These are phyloP conservation scores for Xestia ashworthii DNA, from an alignment of 2,888 invertebrate species.

Conservation along the genomic window DNA sequence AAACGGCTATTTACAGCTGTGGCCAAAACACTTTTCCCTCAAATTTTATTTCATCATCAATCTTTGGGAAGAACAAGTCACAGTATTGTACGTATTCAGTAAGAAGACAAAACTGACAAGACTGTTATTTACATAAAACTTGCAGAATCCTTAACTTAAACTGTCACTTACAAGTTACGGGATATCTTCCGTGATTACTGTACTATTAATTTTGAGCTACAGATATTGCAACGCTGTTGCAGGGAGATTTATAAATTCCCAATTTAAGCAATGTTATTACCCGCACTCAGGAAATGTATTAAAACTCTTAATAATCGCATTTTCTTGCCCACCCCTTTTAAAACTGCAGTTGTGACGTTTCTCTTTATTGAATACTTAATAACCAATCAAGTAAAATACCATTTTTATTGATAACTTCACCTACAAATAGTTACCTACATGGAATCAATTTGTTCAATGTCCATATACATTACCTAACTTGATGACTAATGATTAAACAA, in stretches of 20 bases:
- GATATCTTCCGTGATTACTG: too few relatives aligned
- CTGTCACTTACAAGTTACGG: too few relatives aligned
- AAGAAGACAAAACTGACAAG: neutral
- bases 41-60: neutral
- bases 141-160: neutral
- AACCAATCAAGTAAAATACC: slow-evolving; percentile 23
- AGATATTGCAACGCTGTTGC: too few relatives aligned
- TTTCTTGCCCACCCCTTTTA: neutral
- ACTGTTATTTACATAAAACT: too few relatives aligned
- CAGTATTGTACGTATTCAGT: neutral
- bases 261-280: neutral
- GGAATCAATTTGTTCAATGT: slow-evolving; percentile 36
- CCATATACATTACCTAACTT: neutral
- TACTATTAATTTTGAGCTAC: too few relatives aligned
- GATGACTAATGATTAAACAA: neutral
- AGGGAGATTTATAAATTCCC: neutral
- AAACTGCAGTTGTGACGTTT: neutral
- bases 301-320: neutral
- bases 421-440: slow-evolving; percentile 2
- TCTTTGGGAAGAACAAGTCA: neutral
- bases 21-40: too few relatives aligned
- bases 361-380: slow-evolving; percentile 19
- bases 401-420: slow-evolving; percentile 27
- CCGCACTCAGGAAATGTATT: neutral
- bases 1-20: neutral